Evolutionary conservation across 2,888 invertebrate genomes (phyloP).

Genomic region (Drosophila prostipennis): DNA sequence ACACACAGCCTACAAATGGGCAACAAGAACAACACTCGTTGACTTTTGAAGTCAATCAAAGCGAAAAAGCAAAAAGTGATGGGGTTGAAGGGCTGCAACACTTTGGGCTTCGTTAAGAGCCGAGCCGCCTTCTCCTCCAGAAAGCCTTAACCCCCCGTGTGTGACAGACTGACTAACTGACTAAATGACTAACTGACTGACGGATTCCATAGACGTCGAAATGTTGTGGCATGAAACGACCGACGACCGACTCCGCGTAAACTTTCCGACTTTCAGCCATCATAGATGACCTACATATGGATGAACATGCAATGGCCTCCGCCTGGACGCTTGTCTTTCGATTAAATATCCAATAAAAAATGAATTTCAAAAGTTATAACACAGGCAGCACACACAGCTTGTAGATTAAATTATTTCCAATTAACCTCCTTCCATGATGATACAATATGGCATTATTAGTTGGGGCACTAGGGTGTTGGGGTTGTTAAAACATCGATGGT

Average conservation of each 20-base stretch:
- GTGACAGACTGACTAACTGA: slow-evolving; percentile 6
- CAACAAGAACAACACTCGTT: no score
- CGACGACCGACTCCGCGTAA: slow-evolving; percentile 47
- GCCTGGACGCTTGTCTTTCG: slow-evolving; percentile 52
- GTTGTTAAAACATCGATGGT: no score
- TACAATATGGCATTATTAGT: slow-evolving; percentile 2
- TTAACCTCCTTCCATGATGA: slow-evolving; percentile 40
- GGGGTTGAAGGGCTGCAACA: slow-evolving; percentile 10
- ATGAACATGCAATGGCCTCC: slow-evolving; percentile 20
- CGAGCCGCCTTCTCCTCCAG: neutral
- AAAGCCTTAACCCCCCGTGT: slow-evolving; percentile 3
- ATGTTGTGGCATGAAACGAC: slow-evolving; percentile 48
- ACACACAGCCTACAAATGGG: slow-evolving; percentile 4
- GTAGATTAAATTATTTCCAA: slow-evolving; percentile 70
- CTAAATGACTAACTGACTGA: slow-evolving; percentile 3
- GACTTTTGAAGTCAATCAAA: slow-evolving; percentile 62
- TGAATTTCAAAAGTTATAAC: slow-evolving; percentile 9
- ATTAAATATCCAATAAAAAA: slow-evolving; percentile 64
- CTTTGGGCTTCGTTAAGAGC: slow-evolving; percentile 13
- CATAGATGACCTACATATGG: slow-evolving; percentile 65
- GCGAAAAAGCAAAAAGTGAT: slow-evolving; percentile 6
- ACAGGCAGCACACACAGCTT: slow-evolving; percentile 13
- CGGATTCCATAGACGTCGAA: slow-evolving; percentile 8
- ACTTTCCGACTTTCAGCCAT: slow-evolving; percentile 57
- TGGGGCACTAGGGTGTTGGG: no score